Conservation (phyloP, 2,888 invertebrate genomes). For the Pachycephus smyrnensis region DNA sequence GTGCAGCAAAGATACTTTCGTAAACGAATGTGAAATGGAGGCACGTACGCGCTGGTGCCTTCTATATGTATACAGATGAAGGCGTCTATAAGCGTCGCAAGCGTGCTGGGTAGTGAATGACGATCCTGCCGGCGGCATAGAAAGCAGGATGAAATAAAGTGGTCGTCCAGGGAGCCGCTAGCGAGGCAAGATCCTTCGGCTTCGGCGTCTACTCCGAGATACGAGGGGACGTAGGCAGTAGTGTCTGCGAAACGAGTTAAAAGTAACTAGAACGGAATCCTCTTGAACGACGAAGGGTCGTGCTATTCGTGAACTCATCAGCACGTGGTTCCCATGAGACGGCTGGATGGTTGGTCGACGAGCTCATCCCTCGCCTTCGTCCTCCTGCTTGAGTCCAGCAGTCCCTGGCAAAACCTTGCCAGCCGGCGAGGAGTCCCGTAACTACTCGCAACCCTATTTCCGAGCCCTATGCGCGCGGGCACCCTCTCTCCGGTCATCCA, state of each 20-base stretch:
- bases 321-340: conserved; percentile 29
- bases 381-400: background rate
- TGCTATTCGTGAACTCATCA: conserved; percentile 27
- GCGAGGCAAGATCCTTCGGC: background rate
- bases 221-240: background rate
- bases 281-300: conserved; percentile 25
- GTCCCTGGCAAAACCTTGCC: no score
- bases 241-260: conserved; percentile 12
- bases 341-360: conserved; percentile 3
- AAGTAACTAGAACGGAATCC: conserved; percentile 32
- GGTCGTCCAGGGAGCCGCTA: conserved; percentile 6
- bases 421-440: background rate
- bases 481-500: conserved; percentile 11
- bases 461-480: background rate
- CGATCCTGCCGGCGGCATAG: conserved; percentile 3
- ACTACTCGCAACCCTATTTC: background rate
- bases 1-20: background rate
- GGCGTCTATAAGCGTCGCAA: no score
- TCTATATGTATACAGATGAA: no score
- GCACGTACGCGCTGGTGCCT: background rate
- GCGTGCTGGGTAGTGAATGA: no score
- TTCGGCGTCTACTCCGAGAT: background rate
- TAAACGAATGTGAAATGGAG: background rate
- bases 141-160: conserved; percentile 17
- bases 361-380: conserved; percentile 32